Base-by-base conservation (phyloP, 2,113 vertebrate species). In the Acrocephalus kingi region DNA sequence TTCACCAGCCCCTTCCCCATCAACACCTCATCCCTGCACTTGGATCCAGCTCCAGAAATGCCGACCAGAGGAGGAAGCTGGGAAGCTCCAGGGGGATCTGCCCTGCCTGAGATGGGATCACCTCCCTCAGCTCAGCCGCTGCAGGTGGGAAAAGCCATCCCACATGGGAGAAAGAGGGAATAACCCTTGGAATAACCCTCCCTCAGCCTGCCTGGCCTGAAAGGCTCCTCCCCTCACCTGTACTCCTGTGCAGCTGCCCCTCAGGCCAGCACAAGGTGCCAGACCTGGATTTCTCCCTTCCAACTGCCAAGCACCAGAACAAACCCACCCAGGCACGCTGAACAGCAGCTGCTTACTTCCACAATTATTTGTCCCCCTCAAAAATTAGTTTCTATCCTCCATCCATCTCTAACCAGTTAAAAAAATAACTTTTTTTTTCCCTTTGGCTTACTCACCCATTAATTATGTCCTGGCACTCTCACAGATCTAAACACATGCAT, bases 101-200 rank as follows among this genome's bases (percentile, higher is more conserved):
- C 18, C 11, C 15, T 1, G 5, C 11, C 35, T 6, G 28, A 14
- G 39, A 6, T 6, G 17, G 78, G 62, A 55, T 31, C 55, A 24
- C 8, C 1, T 9, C 45, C 59, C 43, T 22, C 30, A 35, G 74
- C n/a, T 4, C 41, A 43, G 67, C 58, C 43, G 58, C 59, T 9
- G 71, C 24, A n/a, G 56, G 15, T 0, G 28, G 55, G 66, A 74
- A 17, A 16, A 43, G 56, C 61, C 61, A 5, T 0, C 8, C 7
- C 13, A 2, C 1, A 20, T 0, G 4, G 49, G 31, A 23, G 3
- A 2, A 9, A 11, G 48, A 22, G 2, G 37, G 37, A 39, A 39
- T 39, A 39, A 39, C 37, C 37, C 37, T 39, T 39, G 52, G 37
- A 43, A 24, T 3, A 9, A 15, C 5, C 5, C 37, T 6, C 1